Percentiles rank a stretch among this genome's conserved stretches.
phyloP scores from a whole-genome alignment of 53 echinoderm and acorn worm species.

The Holothuria leucospilota region DNA sequence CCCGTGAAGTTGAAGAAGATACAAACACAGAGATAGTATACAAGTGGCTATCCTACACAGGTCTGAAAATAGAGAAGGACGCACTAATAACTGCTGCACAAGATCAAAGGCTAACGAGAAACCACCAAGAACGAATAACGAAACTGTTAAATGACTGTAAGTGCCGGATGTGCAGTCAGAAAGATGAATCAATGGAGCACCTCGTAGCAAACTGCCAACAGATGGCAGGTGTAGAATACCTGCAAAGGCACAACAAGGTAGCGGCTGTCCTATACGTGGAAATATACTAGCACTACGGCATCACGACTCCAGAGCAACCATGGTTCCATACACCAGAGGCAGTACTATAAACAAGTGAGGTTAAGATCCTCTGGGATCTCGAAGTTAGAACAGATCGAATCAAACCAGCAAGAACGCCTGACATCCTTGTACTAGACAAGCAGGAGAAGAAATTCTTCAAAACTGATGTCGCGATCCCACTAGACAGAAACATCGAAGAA shows the following conservation, averaged over 20 bases:
- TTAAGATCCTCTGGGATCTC: background rate
- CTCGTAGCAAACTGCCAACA: background rate
- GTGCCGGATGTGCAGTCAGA: background rate
- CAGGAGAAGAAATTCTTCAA: background rate
- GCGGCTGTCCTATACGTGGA: background rate
- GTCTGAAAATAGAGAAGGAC: too few relatives aligned
- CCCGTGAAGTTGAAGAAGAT: too few relatives aligned
- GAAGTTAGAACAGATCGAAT: background rate
- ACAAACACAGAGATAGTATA: too few relatives aligned
- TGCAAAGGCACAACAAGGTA: background rate
- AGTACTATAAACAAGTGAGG: background rate
- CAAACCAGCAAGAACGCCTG: background rate
- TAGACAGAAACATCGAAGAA: background rate
- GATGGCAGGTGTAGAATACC: background rate
- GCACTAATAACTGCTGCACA: too few relatives aligned
- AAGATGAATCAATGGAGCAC: background rate
- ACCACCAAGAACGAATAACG: background rate
- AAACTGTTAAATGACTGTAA: background rate
- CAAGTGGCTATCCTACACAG: too few relatives aligned
- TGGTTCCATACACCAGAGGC: background rate
- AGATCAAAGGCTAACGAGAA: too few relatives aligned
- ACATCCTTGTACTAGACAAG: background rate
- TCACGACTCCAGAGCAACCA: background rate
- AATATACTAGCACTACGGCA: background rate
- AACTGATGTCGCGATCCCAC: background rate